Base-by-base conservation (phyloP, 2,888 invertebrate species). In the Melinopterus prodromus region DNA sequence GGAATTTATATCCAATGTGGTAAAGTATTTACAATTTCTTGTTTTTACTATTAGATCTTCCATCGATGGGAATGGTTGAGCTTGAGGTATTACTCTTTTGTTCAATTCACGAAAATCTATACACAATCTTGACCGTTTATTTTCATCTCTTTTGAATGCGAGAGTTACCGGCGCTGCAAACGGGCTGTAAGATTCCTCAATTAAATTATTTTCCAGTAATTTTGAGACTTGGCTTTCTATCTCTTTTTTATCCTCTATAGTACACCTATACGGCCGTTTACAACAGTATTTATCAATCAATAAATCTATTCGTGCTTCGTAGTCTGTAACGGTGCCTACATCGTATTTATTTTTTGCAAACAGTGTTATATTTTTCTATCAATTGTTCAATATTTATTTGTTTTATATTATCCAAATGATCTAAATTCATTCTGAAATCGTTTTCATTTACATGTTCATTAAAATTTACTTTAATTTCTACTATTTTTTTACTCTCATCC, bases 1-100 rank as follows among this genome's bases (percentile, higher is more conserved):
- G 7, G 86, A 87, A 80, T 88, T 88, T 78, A 87, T 85, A 72
- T 88, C 87, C 0, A 88, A 69, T 71, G 84, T 86, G 15, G 86
- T 80, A 78, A 86, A 88, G 82, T 81, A 87, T 72, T 85, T 85
- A 76, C 86, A 88, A 77, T 87, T 85, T 82, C 83, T 83, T 6
- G 86, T 86, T 78, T 85, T 86, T 72, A 84, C 71, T 78, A 87
- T 83, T 78, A 87, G 78, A 76, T 87, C 87, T 14, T 86, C 86
- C 81, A 26, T 26, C 26, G 3, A 26, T 26, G 26, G 26, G 26
- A 26, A 26, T 26, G 26, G 26, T 26, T 86, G 86, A n/a, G 87
- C 35, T 82, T 86, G 85, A 6, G 85, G 85, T 12, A 86, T 78
- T 0, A 86, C 83, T 53, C 86, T 84, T 83, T 86, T 87, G 79